Conservation (phyloP, 2,113 vertebrate genomes). For the Etia nguti region DNA sequence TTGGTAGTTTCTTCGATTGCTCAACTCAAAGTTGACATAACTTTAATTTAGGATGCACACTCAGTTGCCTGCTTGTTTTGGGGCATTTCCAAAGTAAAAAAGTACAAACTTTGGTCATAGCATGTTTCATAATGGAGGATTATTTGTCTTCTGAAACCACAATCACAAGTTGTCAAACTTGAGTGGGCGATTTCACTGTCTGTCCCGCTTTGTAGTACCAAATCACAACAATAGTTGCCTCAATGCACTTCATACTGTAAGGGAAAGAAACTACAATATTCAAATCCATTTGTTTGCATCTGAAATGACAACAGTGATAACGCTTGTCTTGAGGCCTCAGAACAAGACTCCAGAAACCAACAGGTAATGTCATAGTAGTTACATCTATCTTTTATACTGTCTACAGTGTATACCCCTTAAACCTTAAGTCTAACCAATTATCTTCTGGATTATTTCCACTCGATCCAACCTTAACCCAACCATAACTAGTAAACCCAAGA, state of each 20-base stretch:
- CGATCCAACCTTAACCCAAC: accelerated
- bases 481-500: background rate
- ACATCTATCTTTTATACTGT: no score
- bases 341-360: background rate
- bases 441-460: background rate
- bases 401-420: no score
- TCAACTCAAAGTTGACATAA: background rate
- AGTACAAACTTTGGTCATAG: background rate
- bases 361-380: no score
- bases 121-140: background rate
- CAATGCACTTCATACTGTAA: background rate
- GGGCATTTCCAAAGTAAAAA: background rate
- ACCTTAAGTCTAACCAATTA: no score
- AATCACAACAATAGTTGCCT: accelerated
- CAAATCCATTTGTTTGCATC: background rate
- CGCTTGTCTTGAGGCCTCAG: background rate
- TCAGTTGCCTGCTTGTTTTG: background rate
- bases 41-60: background rate
- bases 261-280: background rate
- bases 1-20: background rate
- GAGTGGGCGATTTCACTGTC: background rate
- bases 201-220: background rate
- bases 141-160: background rate
- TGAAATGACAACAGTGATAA: background rate
- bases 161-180: background rate